Base-by-base conservation (phyloP, 2,113 vertebrate genomes). In the Rhizomys pruinosus region DNA sequence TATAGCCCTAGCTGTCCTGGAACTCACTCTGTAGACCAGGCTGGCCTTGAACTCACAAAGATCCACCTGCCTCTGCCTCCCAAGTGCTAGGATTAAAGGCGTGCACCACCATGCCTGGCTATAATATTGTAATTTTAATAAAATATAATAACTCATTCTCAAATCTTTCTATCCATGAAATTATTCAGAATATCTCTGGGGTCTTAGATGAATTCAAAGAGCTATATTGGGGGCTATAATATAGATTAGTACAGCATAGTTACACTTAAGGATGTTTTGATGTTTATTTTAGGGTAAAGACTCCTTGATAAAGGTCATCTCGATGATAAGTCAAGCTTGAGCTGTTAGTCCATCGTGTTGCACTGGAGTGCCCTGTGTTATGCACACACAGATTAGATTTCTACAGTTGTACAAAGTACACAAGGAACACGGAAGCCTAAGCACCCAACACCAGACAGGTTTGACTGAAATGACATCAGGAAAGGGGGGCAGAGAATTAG, bases 51-150 rank as follows among this genome's bases (percentile, higher is more conserved):
- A n/a, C n/a, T n/a, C n/a, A n/a, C n/a, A n/a, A n/a, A n/a, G n/a
- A n/a, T n/a, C n/a, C n/a, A n/a, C n/a, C n/a, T n/a, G n/a, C n/a
- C n/a, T n/a, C n/a, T n/a, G n/a, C n/a, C n/a, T n/a, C n/a, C n/a
- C n/a, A n/a, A n/a, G n/a, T n/a, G n/a, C n/a, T n/a, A n/a, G n/a
- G n/a, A n/a, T n/a, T n/a, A n/a, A n/a, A n/a, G n/a, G n/a, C n/a
- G n/a, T n/a, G n/a, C n/a, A n/a, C n/a, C n/a, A n/a, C n/a, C n/a
- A n/a, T n/a, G n/a, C n/a, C n/a, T n/a, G n/a, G n/a, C n/a, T n/a
- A n/a, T n/a, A n/a, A n/a, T n/a, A n/a, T n/a, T 90, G 8, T 27
- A 55, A 47, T 82, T 91, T 86, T 55, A 87, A 64, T 89, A 59
- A 42, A 92, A 85, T 66, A 9, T 7, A 52, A 39, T 82, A n/a